These are phyloP conservation scores for Oxycera nigricornis DNA, from an alignment of 2,888 invertebrate genomes.

Conservation along the genomic window DNA sequence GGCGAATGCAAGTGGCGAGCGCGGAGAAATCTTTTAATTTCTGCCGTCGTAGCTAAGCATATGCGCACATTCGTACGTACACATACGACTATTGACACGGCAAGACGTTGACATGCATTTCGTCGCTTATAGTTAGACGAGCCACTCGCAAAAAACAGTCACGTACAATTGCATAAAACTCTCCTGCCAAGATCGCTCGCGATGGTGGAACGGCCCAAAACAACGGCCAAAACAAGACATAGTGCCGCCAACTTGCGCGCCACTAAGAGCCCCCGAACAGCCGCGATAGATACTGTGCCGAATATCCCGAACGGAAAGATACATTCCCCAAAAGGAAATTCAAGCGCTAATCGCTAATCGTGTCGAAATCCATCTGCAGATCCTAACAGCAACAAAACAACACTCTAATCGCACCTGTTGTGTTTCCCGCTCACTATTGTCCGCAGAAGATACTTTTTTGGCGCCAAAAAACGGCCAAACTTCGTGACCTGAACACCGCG, in stretches of 20 bases:
- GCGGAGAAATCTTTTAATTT: slow-evolving; percentile 28
- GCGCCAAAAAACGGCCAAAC: slow-evolving; percentile 25
- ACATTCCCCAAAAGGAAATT: not conserved
- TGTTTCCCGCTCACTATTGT: not conserved
- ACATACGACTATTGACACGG: slow-evolving; percentile 21
- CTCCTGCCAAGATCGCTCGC: slow-evolving; percentile 22
- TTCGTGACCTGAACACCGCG: slow-evolving; percentile 4
- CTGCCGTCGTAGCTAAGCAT: not conserved
- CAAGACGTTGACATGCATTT: slow-evolving; percentile 20
- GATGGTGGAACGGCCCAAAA: too few species aligned
- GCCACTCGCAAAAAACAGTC: not conserved
- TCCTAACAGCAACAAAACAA: not conserved
- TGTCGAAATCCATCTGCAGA: not conserved
- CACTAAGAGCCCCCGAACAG: not conserved
- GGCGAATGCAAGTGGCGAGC: not conserved
- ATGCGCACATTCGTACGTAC: not conserved
- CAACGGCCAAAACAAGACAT: not conserved
- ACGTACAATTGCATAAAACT: slow-evolving; percentile 29
- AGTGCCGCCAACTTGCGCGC: not conserved
- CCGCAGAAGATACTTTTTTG: not conserved
- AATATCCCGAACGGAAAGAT: not conserved
- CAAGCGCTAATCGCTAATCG: not conserved
- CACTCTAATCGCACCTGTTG: slow-evolving; percentile 9
- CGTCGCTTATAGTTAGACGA: not conserved
- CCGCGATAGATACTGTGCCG: not conserved